Evolutionary conservation across 2,888 invertebrate genomes (phyloP), one percentile per base, ranked within the genome.

Genomic region (Parnassius orleans): DNA sequence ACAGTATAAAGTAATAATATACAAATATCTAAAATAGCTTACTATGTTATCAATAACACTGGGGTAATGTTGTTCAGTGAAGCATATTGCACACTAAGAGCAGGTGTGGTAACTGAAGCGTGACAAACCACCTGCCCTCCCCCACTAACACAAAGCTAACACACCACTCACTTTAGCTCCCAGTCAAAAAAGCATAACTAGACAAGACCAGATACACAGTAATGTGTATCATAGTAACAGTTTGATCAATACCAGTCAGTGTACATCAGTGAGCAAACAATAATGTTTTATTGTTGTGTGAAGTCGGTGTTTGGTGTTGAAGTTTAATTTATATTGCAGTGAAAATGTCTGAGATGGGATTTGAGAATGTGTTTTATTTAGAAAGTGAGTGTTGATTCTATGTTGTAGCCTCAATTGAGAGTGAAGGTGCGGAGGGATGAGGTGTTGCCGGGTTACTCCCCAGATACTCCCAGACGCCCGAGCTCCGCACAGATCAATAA

Each of bases 361-460:
- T 91, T 76, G 92, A 92, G 77, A 90, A 87, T 75, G 90, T 92
- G 79, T 92, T 92, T 77, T 92, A 92, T 78, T 80, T 92, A 57
- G 92, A 92, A 76, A 92, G 92, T 92, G 80, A 92, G 92, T 91
- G 80, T 78, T 79, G 76, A 78, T 77, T 77, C 68, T 67, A 66
- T 33, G 33, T 33, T 33, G 5, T 33, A 33, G 33, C 5, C 74
- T 74, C 76, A 71, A 72, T 79, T 79, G 75, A 74, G 74, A 77
- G 79, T 72, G 71, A 75, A 78, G 81, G 83, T 75, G 75, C 70
- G 78, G 81, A 80, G 87, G 84, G 86, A 84, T 80, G 85, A 85
- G 87, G 87, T 88, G 91, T 90, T 90, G 90, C 90, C 83, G 69
- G 87, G 90, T 78, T 83, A 91, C 83, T 83, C 87, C 77, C 69